phyloP scores from a whole-genome alignment of 2,113 vertebrate genomes.

The Reinhardtius hippoglossoides region DNA sequence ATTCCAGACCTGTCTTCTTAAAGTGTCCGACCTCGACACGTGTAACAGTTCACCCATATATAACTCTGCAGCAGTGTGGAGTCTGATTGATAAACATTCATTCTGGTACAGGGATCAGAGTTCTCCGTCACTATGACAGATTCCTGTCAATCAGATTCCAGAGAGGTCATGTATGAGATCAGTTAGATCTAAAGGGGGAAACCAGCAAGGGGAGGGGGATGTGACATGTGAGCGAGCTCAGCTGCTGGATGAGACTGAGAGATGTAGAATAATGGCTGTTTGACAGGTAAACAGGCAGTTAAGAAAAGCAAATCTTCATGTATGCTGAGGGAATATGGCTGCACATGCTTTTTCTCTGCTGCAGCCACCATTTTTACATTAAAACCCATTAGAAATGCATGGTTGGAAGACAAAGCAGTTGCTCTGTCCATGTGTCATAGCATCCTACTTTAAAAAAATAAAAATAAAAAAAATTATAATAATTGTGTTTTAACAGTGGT shows the following conservation, averaged over 20 bases:
- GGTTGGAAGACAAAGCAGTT: no score
- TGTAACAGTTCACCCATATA: neutral
- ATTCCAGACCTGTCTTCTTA: neutral
- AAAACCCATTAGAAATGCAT: neutral
- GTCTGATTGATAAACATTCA: conserved; percentile 23
- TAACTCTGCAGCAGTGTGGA: neutral
- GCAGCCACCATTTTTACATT: neutral
- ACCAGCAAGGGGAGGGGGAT: no score
- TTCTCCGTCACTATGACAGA: neutral
- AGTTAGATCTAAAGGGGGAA: neutral
- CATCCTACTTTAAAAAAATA: no score
- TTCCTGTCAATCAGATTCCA: neutral
- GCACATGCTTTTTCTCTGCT: neutral
- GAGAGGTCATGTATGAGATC: neutral
- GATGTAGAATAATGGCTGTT: neutral
- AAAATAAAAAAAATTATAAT: no score
- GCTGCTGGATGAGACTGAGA: neutral
- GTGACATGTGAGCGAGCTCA: conserved; percentile 4
- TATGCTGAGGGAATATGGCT: no score
- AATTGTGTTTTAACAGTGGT: no score
- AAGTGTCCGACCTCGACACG: neutral
- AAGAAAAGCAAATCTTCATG: neutral
- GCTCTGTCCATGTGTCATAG: no score
- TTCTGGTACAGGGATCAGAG: conserved; percentile 7
- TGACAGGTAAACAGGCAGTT: neutral